Conservation (phyloP, 2,888 invertebrate genomes). For the Schizotus pectinicornis region DNA sequence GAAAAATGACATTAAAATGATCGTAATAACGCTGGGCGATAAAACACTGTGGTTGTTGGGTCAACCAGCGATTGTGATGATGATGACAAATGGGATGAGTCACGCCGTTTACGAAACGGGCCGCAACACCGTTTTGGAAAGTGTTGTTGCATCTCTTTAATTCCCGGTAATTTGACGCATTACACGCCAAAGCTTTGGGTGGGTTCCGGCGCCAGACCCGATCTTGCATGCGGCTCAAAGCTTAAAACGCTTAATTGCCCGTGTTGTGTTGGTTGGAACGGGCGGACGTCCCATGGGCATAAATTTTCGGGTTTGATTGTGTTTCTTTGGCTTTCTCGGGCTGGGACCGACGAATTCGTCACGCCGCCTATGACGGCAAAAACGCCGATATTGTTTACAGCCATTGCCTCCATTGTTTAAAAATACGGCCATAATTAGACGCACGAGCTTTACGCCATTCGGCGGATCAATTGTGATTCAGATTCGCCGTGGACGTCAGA, state of each 20-base stretch:
- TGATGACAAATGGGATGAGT: constrained; percentile 7
- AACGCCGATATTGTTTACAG: constrained; percentile 1
- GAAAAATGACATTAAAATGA: constrained; percentile 17
- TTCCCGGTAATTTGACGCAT: too few species aligned
- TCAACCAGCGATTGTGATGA: neutral
- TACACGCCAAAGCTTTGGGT: too few species aligned
- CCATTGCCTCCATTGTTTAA: neutral
- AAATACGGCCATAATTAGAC: neutral
- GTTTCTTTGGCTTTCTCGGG: neutral
- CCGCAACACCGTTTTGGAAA: constrained; percentile 1
- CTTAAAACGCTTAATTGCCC: too few species aligned
- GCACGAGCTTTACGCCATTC: neutral
- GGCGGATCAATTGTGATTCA: neutral
- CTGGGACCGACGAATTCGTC: constrained; percentile 1
- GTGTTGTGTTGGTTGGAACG: too few species aligned
- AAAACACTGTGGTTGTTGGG: neutral
- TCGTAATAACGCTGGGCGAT: neutral
- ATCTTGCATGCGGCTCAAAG: too few species aligned
- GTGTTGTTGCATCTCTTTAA: too few species aligned
- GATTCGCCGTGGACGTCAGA: neutral
- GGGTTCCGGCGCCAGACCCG: too few species aligned
- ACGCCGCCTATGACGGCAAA: neutral
- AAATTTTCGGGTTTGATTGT: neutral
- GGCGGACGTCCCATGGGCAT: neutral
- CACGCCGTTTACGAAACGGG: neutral